These are phyloP conservation scores for Chelonus formosanus DNA, from an alignment of 2,888 invertebrate species.

Conservation along the genomic window DNA sequence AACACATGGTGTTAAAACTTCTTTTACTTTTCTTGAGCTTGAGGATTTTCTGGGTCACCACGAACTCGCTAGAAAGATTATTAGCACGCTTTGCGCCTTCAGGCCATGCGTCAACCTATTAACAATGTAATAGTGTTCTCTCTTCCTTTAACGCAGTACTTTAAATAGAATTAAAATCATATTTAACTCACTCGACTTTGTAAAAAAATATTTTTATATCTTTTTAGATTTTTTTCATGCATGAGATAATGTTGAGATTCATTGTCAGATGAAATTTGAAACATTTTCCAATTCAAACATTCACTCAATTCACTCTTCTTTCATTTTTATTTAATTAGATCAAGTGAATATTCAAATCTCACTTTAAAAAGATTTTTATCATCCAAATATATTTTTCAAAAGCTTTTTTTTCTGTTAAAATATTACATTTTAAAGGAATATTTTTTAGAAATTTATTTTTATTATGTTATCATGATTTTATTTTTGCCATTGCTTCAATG, in stretches of 20 bases:
- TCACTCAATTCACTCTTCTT: too few species aligned
- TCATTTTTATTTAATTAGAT: too few species aligned
- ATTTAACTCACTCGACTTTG: slow-evolving; percentile 6
- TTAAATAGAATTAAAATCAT: slow-evolving; percentile 27
- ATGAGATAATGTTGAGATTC: neutral
- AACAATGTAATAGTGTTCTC: slow-evolving; percentile 25
- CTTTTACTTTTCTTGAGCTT: slow-evolving; percentile 12
- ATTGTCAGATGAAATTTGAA: too few species aligned
- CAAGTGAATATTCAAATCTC: too few species aligned
- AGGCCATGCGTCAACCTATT: slow-evolving; percentile 31
- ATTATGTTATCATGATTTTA: too few species aligned
- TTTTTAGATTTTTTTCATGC: slow-evolving; percentile 6
- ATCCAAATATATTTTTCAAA: too few species aligned
- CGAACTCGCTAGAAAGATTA: slow-evolving; percentile 30
- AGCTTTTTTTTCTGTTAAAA: too few species aligned
- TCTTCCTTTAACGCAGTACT: slow-evolving; percentile 7
- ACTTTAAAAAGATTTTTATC: too few species aligned
- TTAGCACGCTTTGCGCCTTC: slow-evolving; percentile 33
- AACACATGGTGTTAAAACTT: neutral
- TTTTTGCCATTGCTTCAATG: too few species aligned
- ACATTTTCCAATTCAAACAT: too few species aligned
- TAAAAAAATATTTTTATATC: slow-evolving; percentile 9
- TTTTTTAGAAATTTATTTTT: too few species aligned
- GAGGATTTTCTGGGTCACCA: slow-evolving; percentile 29
- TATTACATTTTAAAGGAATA: too few species aligned